phyloP scores from a whole-genome alignment of 2,797 vertebrate genomes.

The Fistularia commersonii region DNA sequence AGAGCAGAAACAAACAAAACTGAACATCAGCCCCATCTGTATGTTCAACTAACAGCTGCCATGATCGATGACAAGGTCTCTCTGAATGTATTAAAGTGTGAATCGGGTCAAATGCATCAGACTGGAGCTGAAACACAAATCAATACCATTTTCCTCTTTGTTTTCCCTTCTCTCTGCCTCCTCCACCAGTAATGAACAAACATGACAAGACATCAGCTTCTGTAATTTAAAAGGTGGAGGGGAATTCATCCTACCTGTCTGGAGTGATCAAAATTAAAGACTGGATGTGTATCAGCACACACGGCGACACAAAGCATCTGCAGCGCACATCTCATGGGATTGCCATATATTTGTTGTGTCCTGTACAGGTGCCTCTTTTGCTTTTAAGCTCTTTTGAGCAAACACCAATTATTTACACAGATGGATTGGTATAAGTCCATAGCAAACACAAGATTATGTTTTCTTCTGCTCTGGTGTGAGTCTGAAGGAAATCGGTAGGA shows the following conservation, averaged over 20 bases:
- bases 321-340: conserved; percentile 50
- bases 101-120: conserved; percentile 78
- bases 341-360: conserved; percentile 53
- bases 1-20: conserved; percentile 66
- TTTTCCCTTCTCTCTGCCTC: conserved; percentile 67
- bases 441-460: conserved; percentile 43
- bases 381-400: conserved; percentile 56
- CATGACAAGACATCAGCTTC: conserved; percentile 80
- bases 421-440: conserved; percentile 54
- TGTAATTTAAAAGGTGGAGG: conserved; percentile 75
- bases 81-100: conserved; percentile 78
- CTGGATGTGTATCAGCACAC: conserved; percentile 40
- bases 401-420: conserved; percentile 57
- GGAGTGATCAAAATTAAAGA: conserved; percentile 74
- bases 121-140: conserved; percentile 74
- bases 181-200: conserved; percentile 79
- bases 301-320: conserved; percentile 22
- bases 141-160: conserved; percentile 76
- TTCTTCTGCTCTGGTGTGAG: conserved; percentile 16
- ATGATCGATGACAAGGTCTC: conserved; percentile 80
- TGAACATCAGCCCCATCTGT: conserved; percentile 50
- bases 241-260: conserved; percentile 71
- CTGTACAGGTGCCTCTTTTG: conserved; percentile 46
- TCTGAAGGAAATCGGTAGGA: conserved; percentile 12
- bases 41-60: conserved; percentile 66